Evolutionary conservation across 2,888 invertebrate species (phyloP).

Genomic region (Gari tellinella): DNA sequence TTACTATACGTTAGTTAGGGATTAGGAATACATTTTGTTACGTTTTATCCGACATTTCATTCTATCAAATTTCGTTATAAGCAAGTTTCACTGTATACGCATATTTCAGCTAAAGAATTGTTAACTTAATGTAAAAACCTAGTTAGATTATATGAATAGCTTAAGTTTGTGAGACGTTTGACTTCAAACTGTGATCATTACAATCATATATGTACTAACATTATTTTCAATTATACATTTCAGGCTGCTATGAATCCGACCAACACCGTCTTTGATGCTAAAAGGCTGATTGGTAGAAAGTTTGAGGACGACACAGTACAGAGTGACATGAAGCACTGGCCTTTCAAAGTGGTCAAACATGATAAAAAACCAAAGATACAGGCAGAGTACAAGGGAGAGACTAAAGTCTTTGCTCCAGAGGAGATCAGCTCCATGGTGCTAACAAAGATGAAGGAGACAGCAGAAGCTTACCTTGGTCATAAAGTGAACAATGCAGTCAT

Average conservation of each 20-base stretch:
- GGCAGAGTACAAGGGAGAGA: conserved; percentile 89
- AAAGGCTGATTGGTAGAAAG: conserved; percentile 78
- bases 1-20: no score
- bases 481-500: conserved; percentile 80
- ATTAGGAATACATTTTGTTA: no score
- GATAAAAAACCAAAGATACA: conserved; percentile 77
- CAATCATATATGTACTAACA: no score
- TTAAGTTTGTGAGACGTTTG: no score
- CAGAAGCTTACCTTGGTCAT: conserved; percentile 87
- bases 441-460: conserved; percentile 91
- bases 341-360: conserved; percentile 72
- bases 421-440: conserved; percentile 96
- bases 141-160: no score
- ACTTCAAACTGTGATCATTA: no score
- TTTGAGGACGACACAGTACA: conserved; percentile 75
- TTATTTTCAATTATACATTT: conserved; percentile 10
- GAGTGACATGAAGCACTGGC: conserved; percentile 79
- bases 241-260: conserved; percentile 89
- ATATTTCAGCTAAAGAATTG: no score
- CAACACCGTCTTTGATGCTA: conserved; percentile 88
- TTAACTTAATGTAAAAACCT: no score
- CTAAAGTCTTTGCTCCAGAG: conserved; percentile 93
- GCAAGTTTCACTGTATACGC: no score
- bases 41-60: no score
- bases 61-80: no score